Evolutionary conservation across 37 sponge, comb jelly and placozoan species (phyloP), one percentile per base, ranked within the genome.

Genomic region (Aplysina aerophoba): DNA sequence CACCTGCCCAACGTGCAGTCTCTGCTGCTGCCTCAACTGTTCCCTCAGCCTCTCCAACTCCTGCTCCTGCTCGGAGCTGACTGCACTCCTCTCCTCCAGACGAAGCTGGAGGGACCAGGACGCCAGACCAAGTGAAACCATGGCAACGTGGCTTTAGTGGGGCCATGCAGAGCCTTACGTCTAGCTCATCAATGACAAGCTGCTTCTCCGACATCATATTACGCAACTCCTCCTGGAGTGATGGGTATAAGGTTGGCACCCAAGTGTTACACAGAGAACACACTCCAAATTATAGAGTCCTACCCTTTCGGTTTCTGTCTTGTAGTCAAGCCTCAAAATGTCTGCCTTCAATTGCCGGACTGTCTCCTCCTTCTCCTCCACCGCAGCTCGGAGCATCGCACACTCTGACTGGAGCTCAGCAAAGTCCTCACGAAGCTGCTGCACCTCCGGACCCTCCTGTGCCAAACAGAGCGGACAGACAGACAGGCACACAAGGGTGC

Each of bases 251-350:
- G 63, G 12, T 14, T 62, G 25, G 25, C 11, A 6, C 4, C n/a
- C 25, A 4, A 62, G 63, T 62, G 63, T 27, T 62, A 14, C 5
- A 8, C 27, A 62, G 63, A 14, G 63, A n/a, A 6, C 27, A 30
- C 19, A 34, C 71, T 12, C 34, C 33, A 69, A 17, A 30, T 55
- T 53, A 22, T 85, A 77, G 35, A 85, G 40, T 4, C 87, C 85
- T 20, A 87, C 86, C 59, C 81, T 74, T 53, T 88, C 73, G 11
- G 92, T 89, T 54, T 92, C 92, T 28, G 82, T 88, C 50, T 78
- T 77, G 60, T 92, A 92, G 30, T 92, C 92, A 31, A 88, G 82
- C 20, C 92, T 82, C 59, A 88, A 92, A 21, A 92, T 88, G 80
- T 92, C 92, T 21, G 80, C 64, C 81, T 92, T 92, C 81, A 92